Evolutionary conservation across 1,140 invertebrate species (phyloP).

Genomic region (Tetraneura akinire): DNA sequence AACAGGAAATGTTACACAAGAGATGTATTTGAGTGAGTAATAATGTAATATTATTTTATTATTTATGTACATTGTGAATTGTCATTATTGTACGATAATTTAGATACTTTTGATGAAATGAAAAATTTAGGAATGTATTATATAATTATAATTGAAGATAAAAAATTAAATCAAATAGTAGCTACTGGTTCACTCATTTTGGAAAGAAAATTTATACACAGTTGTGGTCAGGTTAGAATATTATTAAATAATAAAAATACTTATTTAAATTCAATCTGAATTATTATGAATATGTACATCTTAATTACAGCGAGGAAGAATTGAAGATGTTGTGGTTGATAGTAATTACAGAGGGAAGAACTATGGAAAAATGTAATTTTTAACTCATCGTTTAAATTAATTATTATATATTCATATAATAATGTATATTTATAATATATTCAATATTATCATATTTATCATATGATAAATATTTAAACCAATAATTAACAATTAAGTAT

Average conservation of each 20-base stretch:
- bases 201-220: slow-evolving; percentile 37
- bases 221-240: slow-evolving; percentile 22
- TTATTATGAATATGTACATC: neutral
- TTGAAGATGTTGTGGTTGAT: slow-evolving; percentile 37
- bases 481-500: neutral
- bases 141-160: slow-evolving; percentile 10
- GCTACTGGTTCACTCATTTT: slow-evolving; percentile 24
- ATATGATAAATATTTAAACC: neutral
- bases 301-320: slow-evolving; percentile 28
- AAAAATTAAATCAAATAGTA: neutral
- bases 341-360: slow-evolving; percentile 8
- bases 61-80: too few relatives aligned
- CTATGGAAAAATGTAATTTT: slow-evolving; percentile 33
- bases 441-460: neutral
- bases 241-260: neutral
- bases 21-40: neutral
- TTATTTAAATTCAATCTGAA: too few relatives aligned
- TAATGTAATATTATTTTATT: neutral
- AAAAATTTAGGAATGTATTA: neutral
- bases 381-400: neutral
- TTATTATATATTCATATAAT: neutral
- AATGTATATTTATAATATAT: neutral
- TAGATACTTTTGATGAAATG: slow-evolving; percentile 19
- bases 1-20: neutral
- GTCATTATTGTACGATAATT: neutral